Evolutionary conservation across 64 coral and sea anemone genomes (phyloP).

Genomic region (Cladopsammia gracilis): DNA sequence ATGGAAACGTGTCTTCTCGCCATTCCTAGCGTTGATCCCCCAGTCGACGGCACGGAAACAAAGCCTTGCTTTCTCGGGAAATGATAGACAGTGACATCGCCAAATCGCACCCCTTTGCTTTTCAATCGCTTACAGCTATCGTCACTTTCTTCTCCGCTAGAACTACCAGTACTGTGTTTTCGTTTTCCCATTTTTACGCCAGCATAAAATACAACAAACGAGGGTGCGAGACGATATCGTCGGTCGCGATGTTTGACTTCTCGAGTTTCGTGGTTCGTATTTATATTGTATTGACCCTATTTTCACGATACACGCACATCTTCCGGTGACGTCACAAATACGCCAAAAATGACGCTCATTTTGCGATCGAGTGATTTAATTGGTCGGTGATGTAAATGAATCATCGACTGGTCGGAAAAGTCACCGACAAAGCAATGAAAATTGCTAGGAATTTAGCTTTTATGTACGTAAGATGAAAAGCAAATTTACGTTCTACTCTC

Average conservation of each 20-base stretch:
- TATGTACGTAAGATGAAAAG: too few species aligned
- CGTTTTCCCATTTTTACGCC: constrained; percentile 70
- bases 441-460: not conserved
- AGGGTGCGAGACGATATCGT: not conserved
- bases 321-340: constrained; percentile 71
- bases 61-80: constrained; percentile 90
- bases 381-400: not conserved
- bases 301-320: constrained; percentile 67
- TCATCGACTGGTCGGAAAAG: not conserved
- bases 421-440: not conserved
- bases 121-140: constrained; percentile 62
- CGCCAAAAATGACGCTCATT: constrained; percentile 30
- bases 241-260: not conserved
- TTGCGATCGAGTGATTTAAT: not conserved
- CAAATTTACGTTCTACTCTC: too few species aligned
- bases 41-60: constrained; percentile 92
- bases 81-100: constrained; percentile 82
- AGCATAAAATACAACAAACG: not conserved
- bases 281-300: constrained; percentile 4
- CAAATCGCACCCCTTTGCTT: constrained; percentile 81
- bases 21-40: constrained; percentile 91
- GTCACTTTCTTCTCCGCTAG: constrained; percentile 58
- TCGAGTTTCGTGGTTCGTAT: constrained; percentile 21
- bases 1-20: constrained; percentile 82
- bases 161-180: constrained; percentile 66